Evolutionary conservation across 2,797 vertebrate species (phyloP), one percentile per base, ranked within the genome.

Genomic region (Erethizon dorsatum): DNA sequence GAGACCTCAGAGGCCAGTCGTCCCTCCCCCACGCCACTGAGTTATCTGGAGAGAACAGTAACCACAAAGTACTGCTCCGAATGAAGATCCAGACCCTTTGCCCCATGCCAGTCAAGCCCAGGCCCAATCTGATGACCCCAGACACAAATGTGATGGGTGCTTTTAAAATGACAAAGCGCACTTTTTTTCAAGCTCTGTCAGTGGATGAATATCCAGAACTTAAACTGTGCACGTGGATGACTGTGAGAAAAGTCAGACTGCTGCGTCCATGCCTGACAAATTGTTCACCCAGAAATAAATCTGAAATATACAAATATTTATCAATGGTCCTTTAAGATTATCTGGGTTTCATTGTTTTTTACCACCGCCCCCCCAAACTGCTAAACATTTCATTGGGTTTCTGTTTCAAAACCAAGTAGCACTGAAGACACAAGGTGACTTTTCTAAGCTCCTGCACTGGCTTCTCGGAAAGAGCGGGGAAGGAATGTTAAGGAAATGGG

Each of bases 261-360:
- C 41, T 37, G 11, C 4, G 2, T 14, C 13, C 33, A 1, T 17
- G n/a, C 56, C 28, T 75, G 84, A 82, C 28, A 22, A 82, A 89
- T 8, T n/a, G 47, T 77, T 95, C 75, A 59, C 65, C 45, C 77
- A 95, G 94, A 90, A 96, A 94, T 78, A 84, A 26, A 67, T 71
- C 56, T 83, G 71, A 90, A 78, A 87, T 50, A 71, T 20, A 47
- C 65, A 94, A 89, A 69, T 65, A 80, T 59, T 67, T 71, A 45
- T 71, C 61, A 83, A 4, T 9, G 1, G 15, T 41, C 45, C 52
- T 63, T 79, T 47, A 84, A 33, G 26, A 86, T 57, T 59, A 54
- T 80, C 47, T 20, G 12, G 63, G 20, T 78, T 69, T 90, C 31
- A 20, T 26, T 88, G 1, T 56, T 41, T n/a, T 59, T 91, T 50